Conservation (phyloP, 2,113 vertebrate genomes). For the Chloroceryle aenea region DNA sequence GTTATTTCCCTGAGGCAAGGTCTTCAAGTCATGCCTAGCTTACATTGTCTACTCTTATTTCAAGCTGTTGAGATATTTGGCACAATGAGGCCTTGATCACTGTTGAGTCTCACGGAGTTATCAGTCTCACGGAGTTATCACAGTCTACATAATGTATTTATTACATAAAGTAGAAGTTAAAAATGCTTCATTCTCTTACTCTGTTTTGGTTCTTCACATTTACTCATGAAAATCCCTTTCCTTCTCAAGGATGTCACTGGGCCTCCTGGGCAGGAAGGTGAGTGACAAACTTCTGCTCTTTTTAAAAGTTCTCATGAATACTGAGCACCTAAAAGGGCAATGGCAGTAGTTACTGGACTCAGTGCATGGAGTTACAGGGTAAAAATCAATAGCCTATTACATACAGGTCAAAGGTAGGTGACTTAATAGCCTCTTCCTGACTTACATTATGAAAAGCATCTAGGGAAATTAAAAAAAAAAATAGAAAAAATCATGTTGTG, state of each 20-base stretch:
- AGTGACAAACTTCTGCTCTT: neutral
- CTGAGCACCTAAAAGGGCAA: neutral
- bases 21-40: slow-evolving; percentile 62
- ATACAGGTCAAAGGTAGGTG: neutral
- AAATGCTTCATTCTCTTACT: neutral
- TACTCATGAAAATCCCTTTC: neutral
- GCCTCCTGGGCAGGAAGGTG: neutral
- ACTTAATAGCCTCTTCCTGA: neutral
- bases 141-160: neutral
- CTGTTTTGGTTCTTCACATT: neutral
- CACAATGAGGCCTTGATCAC: slow-evolving; percentile 16
- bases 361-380: neutral
- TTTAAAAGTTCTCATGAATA: neutral
- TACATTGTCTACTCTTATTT: slow-evolving; percentile 13
- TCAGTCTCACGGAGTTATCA: slow-evolving; percentile 15
- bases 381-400: neutral
- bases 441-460: neutral
- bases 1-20: slow-evolving; percentile 69
- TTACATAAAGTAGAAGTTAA: neutral
- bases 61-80: slow-evolving; percentile 9
- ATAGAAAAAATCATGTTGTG: neutral
- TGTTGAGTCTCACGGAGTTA: neutral
- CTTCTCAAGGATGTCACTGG: neutral
- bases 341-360: neutral
- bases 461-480: neutral